A percentile compares a stretch with the other conserved stretches of the same genome.
Conservation (phyloP, 1,140 invertebrate genomes). For the Sipha flava region DNA sequence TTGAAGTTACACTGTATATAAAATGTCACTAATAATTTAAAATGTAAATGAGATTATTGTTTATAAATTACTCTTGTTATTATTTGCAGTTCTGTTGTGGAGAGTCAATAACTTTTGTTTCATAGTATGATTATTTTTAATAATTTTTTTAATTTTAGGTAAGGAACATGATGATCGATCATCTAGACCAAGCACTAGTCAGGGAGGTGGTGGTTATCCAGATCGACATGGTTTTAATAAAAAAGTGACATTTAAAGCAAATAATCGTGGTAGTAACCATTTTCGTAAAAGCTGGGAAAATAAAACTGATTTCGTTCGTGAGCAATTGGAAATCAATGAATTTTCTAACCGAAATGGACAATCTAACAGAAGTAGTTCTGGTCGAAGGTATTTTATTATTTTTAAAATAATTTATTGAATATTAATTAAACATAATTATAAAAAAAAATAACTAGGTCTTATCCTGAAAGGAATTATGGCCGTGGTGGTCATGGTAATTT, state of each 20-base stretch:
- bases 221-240: not conserved
- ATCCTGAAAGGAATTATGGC: not conserved
- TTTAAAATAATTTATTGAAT: not conserved
- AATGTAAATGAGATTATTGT: too few relatives aligned
- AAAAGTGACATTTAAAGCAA: not conserved
- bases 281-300: not conserved
- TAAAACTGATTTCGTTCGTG: not conserved
- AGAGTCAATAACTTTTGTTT: too few relatives aligned
- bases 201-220: not conserved
- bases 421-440: not conserved
- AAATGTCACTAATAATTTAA: too few relatives aligned
- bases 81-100: too few relatives aligned
- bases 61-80: too few relatives aligned
- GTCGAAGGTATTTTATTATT: not conserved
- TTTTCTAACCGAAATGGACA: not conserved
- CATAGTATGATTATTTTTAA: not conserved
- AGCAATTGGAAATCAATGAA: not conserved
- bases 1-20: too few relatives aligned
- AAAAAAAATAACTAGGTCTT: not conserved
- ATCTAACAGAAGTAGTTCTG: not conserved
- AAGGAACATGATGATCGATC: not conserved
- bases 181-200: slow-evolving; percentile 1
- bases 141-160: not conserved
- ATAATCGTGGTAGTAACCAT: not conserved
- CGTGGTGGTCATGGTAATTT: not conserved